phyloP scores from a whole-genome alignment of 2,888 invertebrate genomes.

The Microdon myrmicae region DNA sequence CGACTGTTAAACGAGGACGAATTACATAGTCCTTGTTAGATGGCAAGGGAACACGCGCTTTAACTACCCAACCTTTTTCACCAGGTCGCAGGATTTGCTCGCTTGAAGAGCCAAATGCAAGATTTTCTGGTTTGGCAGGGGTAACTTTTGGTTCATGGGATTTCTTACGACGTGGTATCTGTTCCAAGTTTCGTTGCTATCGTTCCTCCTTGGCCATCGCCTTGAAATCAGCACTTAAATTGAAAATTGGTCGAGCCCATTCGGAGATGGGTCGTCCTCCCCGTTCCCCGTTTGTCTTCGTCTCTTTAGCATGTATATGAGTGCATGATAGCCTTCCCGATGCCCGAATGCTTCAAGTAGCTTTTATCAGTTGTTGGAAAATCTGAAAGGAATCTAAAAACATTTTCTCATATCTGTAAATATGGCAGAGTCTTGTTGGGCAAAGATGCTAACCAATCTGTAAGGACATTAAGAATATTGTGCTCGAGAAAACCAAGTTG shows the following conservation, averaged over 20 bases:
- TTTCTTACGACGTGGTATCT: conserved; percentile 72
- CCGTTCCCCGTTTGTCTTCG: conserved; percentile 87
- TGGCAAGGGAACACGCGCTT: conserved; percentile 94
- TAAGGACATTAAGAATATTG: conserved; percentile 87
- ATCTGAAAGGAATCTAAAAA: conserved; percentile 82
- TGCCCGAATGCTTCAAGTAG: conserved; percentile 93
- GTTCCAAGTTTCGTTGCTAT: conserved; percentile 89
- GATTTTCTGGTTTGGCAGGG: conserved; percentile 69
- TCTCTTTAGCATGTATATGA: conserved; percentile 97
- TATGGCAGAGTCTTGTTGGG: conserved; percentile 97
- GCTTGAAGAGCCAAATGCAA: conserved; percentile 71
- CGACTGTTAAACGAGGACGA: conserved; percentile 90
- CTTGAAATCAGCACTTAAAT: conserved; percentile 91
- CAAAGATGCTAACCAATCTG: conserved; percentile 98
- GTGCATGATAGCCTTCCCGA: conserved; percentile 99
- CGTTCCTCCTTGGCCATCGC: conserved; percentile 94
- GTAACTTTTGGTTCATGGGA: conserved; percentile 67
- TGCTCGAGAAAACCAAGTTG: conserved; percentile 96
- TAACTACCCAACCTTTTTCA: conserved; percentile 92
- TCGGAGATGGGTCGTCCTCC: conserved; percentile 94
- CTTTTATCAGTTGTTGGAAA: conserved; percentile 91
- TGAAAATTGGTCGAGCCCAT: conserved; percentile 98
- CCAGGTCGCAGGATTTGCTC: conserved; percentile 85
- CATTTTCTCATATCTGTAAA: conserved; percentile 87
- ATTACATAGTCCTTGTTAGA: conserved; percentile 97